A percentile compares a stretch with the other conserved stretches of the same genome.
Conservation (phyloP, 2,113 vertebrate species). For the Tenrec ecaudatus region DNA sequence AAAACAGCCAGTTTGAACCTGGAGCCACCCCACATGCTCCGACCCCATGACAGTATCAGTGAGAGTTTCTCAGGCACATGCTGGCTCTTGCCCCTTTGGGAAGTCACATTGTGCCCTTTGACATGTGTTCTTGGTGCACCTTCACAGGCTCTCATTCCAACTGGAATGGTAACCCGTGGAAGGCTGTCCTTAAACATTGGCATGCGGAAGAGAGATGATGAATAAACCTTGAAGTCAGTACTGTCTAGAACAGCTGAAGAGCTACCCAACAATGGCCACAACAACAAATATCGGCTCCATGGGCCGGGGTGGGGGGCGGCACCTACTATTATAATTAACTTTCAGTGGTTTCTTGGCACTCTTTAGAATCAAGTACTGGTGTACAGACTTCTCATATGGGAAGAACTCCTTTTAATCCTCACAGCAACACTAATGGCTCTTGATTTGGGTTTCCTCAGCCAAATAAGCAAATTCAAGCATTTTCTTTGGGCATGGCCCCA, state of each 20-base stretch:
- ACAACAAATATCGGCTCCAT: neutral
- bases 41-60: neutral
- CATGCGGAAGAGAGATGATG: neutral
- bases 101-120: neutral
- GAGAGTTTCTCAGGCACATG: no score
- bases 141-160: neutral
- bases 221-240: neutral
- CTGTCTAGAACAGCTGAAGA: neutral
- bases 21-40: neutral
- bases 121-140: neutral
- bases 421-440: neutral
- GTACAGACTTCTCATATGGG: neutral
- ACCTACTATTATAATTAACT: neutral
- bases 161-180: neutral
- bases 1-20: neutral
- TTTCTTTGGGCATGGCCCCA: neutral
- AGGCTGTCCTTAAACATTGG: neutral
- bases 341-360: neutral
- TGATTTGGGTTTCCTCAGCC: neutral
- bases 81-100: rapidly evolving
- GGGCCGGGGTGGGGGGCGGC: no score
- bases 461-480: neutral
- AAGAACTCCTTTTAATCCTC: neutral
- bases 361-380: neutral
- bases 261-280: no score